Evolutionary conservation across 1,140 invertebrate species (phyloP), one percentile per base, ranked within the genome.

Genomic region (Archivesica marissinica): DNA sequence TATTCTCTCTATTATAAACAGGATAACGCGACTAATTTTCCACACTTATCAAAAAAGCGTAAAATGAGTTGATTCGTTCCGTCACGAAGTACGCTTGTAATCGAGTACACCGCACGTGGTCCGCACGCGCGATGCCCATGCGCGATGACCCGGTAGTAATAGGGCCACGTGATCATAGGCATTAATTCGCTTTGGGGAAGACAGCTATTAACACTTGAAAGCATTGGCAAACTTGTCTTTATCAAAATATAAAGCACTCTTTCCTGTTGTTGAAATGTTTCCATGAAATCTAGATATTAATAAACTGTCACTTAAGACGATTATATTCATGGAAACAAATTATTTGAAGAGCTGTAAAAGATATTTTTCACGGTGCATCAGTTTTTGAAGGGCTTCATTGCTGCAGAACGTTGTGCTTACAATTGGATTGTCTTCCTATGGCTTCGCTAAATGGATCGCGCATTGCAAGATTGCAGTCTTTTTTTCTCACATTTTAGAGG

Each of bases 51-150:
- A 61, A 33, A 25, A 47, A 52, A 75, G 33, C 80, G 68, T 70
- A 75, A 83, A 75, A 59, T 54, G 68, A 64, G 38, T 56, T 64
- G 52, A 83, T 83, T 83, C 38, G 70, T 44, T 17, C 68, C 35
- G 70, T 83, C 80, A 83, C 80, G 68, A 54, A 38, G n/a, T 70
- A 50, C 15, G 39, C 44, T 83, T 83, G 68, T 83, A 83, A 83
- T 83, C 80, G 75, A 83, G 68, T 47, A 75, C 80, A 54, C 80
- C 52, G 56, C 80, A 83, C 80, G 80, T 75, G 80, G 80, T 72
- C 80, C 47, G 66, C 70, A 75, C 80, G 80, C 66, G 80, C 68
- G 1, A 1, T 28, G 70, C 70, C 20, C 80, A 82, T 82, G 80
- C 68, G 80, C 80, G 44, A 6, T 82, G 47, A 83, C 64, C 80